A percentile compares a stretch with the other conserved stretches of the same genome.
phyloP scores from a whole-genome alignment of 2,888 invertebrate species.

The Dermolepida albohirtum region DNA sequence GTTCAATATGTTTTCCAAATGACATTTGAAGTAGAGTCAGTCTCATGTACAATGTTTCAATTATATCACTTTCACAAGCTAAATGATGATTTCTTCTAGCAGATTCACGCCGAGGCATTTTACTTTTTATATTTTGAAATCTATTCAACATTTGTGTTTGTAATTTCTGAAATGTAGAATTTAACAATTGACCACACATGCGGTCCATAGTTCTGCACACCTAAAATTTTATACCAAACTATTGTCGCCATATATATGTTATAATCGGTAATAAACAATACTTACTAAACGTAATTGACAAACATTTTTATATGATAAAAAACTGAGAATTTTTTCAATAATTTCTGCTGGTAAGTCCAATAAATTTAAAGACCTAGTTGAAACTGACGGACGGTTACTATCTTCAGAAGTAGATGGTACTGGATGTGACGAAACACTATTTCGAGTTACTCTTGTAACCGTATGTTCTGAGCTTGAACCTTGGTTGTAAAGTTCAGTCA shows the following conservation, averaged over 20 bases:
- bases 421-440: slow-evolving; percentile 49
- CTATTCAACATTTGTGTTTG: slow-evolving; percentile 87
- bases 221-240: slow-evolving; percentile 65
- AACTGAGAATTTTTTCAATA: slow-evolving; percentile 81
- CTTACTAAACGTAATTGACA: slow-evolving; percentile 84
- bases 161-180: slow-evolving; percentile 86
- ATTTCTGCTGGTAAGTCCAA: slow-evolving; percentile 85
- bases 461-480: slow-evolving; percentile 51
- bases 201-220: slow-evolving; percentile 85
- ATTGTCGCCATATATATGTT: slow-evolving; percentile 8
- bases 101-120: slow-evolving; percentile 92
- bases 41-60: slow-evolving; percentile 93
- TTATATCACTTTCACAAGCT: slow-evolving; percentile 92
- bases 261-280: slow-evolving; percentile 48
- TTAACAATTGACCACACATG: slow-evolving; percentile 82
- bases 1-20: slow-evolving; percentile 93
- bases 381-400: slow-evolving; percentile 48
- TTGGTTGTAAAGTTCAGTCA: slow-evolving; percentile 56
- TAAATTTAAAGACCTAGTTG: slow-evolving; percentile 63
- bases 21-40: slow-evolving; percentile 92
- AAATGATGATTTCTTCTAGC: slow-evolving; percentile 90
- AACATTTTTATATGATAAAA: slow-evolving; percentile 80
- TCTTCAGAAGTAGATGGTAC: slow-evolving; percentile 45
- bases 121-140: slow-evolving; percentile 88
- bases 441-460: slow-evolving; percentile 59